Evolutionary conservation across 37 sponge, comb jelly and placozoan species (phyloP).

Genomic region (Bolinopsis microptera): DNA sequence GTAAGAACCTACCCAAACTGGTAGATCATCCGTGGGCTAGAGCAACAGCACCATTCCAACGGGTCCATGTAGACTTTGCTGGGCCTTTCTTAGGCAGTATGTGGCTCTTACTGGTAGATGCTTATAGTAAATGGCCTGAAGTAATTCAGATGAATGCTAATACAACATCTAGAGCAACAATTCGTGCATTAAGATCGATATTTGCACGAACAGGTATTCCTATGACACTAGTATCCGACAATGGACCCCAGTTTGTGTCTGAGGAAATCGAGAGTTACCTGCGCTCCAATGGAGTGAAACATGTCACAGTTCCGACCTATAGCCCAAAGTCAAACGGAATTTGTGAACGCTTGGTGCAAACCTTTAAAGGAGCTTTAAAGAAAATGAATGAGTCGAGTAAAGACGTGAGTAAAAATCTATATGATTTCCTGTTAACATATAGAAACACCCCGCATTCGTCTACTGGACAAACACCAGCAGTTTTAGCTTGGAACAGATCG

Average conservation of each 20-base stretch:
- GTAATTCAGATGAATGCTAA: slow-evolving; percentile 58
- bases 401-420: neutral
- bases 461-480: neutral
- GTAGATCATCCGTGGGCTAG: slow-evolving; percentile 19
- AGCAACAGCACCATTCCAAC: slow-evolving; percentile 9
- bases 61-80: slow-evolving; percentile 12
- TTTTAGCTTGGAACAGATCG: too few relatives aligned
- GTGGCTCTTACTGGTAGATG: slow-evolving; percentile 65
- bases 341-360: neutral
- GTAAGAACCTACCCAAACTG: slow-evolving; percentile 10
- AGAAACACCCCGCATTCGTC: neutral
- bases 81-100: slow-evolving; percentile 15
- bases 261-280: neutral
- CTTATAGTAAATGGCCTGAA: slow-evolving; percentile 72
- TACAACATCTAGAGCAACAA: slow-evolving; percentile 65
- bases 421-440: neutral
- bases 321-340: slow-evolving; percentile 68
- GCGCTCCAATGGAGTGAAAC: slow-evolving; percentile 58
- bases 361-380: neutral
- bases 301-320: neutral
- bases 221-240: slow-evolving; percentile 59
- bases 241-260: slow-evolving; percentile 71
- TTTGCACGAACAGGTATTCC: slow-evolving; percentile 69
- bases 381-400: neutral
- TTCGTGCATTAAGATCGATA: slow-evolving; percentile 50